Base-by-base conservation (phyloP, 2,888 invertebrate genomes). In the Nematopogon swammerdamellus region DNA sequence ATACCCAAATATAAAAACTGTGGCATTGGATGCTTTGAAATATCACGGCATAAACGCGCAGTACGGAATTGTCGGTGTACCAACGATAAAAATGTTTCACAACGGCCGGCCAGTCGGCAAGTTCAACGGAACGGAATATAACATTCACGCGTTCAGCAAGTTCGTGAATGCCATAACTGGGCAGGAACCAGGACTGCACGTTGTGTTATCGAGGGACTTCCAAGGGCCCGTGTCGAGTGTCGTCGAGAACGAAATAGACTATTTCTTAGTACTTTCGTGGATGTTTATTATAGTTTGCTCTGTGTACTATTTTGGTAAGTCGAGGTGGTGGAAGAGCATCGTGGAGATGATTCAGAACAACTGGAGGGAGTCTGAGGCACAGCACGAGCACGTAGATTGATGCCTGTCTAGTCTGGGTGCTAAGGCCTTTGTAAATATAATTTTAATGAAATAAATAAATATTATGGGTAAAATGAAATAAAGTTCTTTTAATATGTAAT, bases 41-140 rank as follows among this genome's bases (percentile, higher is more conserved):
- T 86, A 90, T 60, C 87, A 88, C 62, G 85, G 89, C 53, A 91
- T 94, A 47, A 95, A 94, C 71, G 91, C 94, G 0, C 92, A 94
- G 59, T 94, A 92, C 69, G 95, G 95, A 10, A 91, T 95, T 51
- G 88, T 94, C 8, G 95, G 94, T 17, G 88, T 96, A 42, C 96
- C 96, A 6, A 92, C 94, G 2, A 65, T 95, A 29, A 84, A 95
- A 74, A 80, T 97, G 54, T 92, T 96, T 60, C 94, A 95, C 60
- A 95, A 94, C 68, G 94, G 94, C 0, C 82, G 91, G 56, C 87
- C 93, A 1, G 85, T 92, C 19, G 89, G 89, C 0, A 91, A 92
- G 73, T 94, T 87, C 63, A 95, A 92, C 75, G 89, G 87, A 19
- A 87, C 91, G 10, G 86, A 89, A 52, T 89, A 92, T 54, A 90